Percentiles rank a stretch among this genome's conserved stretches.
Conservation (phyloP, 2,113 vertebrate genomes). For the Nyctereutes procyonoides region DNA sequence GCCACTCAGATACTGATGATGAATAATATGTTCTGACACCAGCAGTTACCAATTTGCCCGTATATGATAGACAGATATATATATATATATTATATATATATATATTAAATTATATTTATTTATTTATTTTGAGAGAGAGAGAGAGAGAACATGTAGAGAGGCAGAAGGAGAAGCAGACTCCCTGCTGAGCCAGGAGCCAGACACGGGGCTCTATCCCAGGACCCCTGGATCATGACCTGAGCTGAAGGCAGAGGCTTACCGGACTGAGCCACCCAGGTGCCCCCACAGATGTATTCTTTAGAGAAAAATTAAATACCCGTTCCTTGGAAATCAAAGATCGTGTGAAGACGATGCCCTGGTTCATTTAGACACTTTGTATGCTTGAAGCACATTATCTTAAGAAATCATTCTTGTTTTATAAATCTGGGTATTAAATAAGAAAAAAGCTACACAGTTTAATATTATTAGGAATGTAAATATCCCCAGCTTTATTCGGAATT, state of each 20-base stretch:
- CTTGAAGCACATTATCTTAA: background rate
- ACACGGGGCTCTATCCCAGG: too few relatives aligned
- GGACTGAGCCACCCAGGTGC: too few relatives aligned
- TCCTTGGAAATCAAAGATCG: background rate
- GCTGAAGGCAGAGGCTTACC: too few relatives aligned
- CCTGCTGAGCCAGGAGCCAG: too few relatives aligned
- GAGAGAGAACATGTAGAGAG: too few relatives aligned
- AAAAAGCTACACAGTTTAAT: background rate
- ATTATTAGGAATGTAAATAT: background rate
- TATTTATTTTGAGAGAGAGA: too few relatives aligned
- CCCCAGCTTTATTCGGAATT: background rate
- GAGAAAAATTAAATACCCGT: background rate
- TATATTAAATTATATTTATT: too few relatives aligned
- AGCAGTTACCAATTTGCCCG: background rate
- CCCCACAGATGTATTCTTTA: background rate
- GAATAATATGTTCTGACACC: background rate
- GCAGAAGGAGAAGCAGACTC: too few relatives aligned
- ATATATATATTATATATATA: too few relatives aligned
- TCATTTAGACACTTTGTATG: background rate
- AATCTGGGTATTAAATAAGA: background rate
- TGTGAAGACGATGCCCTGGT: background rate
- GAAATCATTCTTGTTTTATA: background rate
- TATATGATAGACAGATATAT: fast-evolving
- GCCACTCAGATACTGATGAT: constrained; percentile 4
- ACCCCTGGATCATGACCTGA: too few relatives aligned